Base-by-base conservation (phyloP, 2,113 vertebrate species). In the Microcebus tavaratra region DNA sequence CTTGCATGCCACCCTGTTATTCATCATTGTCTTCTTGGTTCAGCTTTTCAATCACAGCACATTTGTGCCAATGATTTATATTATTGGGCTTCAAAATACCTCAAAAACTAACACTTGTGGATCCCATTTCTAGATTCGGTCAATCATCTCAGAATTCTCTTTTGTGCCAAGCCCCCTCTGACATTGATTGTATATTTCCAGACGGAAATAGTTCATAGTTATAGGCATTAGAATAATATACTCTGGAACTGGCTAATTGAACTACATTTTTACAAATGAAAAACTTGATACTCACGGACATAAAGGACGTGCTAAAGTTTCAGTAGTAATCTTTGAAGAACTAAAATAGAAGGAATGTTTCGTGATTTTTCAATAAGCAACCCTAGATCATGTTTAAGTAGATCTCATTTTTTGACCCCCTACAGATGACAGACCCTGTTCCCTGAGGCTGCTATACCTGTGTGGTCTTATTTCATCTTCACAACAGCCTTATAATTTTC, bases 261-360 rank as follows among this genome's bases (percentile, higher is more conserved):
- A 65, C 34, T 68, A 48, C 29, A 65, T 45, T 82, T 70, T 81
- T 97, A 94, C 31, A 87, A n/a, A 94, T 23, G 29, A 84, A n/a
- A 34, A 67, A 79, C 82, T 48, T 82, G 72, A 90, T 67, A 39
- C 29, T 78, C 48, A 55, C 20, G 70, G 48, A 31, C 53, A 42
- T 63, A 95, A 65, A 36, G 8, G 23, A 45, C 11, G 68, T 20
- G 17, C 29, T 82, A 59, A 55, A 70, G 9, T 31, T 55, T 57
- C 45, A 88, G 78, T 21, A 39, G 72, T 20, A 63, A 57, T 76
- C 57, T 88, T 34, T 80, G 27, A 86, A 87, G 67, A 88, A 68
- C 15, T 61, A n/a, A 85, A 53, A 2, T 31, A 14, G 4, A 87
- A 59, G 34, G 23, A 45, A 9, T 3, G 25, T 53, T 50, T 80